A percentile compares a stretch with the other conserved stretches of the same genome.
Evolutionary conservation across 2,113 vertebrate genomes (phyloP).

Genomic region (Accipiter cooperii): DNA sequence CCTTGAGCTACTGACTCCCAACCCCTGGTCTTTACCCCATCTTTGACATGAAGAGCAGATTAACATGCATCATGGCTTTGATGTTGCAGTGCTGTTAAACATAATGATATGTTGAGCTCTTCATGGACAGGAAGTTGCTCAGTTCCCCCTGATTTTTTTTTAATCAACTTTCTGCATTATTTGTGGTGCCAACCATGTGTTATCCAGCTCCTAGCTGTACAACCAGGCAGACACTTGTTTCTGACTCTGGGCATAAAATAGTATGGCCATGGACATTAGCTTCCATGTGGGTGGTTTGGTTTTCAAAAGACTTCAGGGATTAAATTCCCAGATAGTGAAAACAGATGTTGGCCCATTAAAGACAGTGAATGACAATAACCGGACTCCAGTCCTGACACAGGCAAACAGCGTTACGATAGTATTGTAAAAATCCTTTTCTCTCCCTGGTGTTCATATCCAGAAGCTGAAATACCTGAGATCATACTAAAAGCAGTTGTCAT

Average conservation of each 20-base stretch:
- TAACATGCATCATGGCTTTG: not conserved
- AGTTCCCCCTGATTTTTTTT: not conserved
- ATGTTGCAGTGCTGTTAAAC: not conserved
- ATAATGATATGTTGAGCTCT: not conserved
- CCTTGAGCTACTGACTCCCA: not conserved
- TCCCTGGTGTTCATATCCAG: not conserved
- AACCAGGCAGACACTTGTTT: not conserved
- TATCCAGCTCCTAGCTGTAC: not conserved
- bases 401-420: not conserved
- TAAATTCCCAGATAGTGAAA: not conserved
- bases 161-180: not conserved
- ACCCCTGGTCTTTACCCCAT: not conserved
- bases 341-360: not conserved
- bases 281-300: not conserved
- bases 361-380: not conserved
- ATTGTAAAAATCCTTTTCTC: not conserved
- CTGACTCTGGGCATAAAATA: not conserved
- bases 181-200: not conserved
- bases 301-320: not conserved
- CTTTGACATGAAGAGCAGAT: not conserved
- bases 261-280: not conserved
- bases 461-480: not conserved
- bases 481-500: not conserved
- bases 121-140: not conserved
- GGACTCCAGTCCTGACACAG: not conserved